These are phyloP conservation scores for Automeris io DNA, from an alignment of 2,888 invertebrate genomes.

Conservation along the genomic window DNA sequence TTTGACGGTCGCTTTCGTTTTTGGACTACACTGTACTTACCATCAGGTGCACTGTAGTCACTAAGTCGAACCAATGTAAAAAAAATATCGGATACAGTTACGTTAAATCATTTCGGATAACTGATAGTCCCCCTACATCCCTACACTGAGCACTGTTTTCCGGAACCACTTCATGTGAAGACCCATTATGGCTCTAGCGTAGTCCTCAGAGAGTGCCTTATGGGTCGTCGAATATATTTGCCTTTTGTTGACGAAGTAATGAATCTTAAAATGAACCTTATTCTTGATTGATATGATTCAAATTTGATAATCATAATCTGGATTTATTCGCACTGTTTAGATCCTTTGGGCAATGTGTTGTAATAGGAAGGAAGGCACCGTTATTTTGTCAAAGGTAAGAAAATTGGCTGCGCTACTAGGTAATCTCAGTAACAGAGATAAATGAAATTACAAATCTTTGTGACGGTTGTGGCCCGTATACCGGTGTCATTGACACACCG, in stretches of 20 bases:
- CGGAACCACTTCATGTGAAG: conserved; percentile 31
- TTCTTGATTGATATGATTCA: conserved; percentile 53
- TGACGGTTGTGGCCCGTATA: no score
- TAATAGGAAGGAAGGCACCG: conserved; percentile 61
- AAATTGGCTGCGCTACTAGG: conserved; percentile 73
- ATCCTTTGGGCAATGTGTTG: conserved; percentile 74
- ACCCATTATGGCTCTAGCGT: conserved; percentile 54
- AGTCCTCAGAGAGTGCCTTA: conserved; percentile 48
- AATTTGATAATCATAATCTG: conserved; percentile 33
- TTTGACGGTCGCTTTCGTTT: no score
- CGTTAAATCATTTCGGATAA: no score
- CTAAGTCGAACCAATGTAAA: no score
- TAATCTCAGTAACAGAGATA: conserved; percentile 53
- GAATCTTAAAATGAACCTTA: conserved; percentile 53
- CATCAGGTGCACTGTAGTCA: no score
- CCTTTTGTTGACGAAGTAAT: conserved; percentile 32
- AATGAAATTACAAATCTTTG: conserved; percentile 47
- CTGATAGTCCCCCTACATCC: no score
- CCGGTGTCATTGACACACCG: no score
- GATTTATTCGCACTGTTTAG: conserved; percentile 60
- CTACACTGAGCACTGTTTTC: no score
- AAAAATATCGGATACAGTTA: no score
- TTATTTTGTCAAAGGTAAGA: conserved; percentile 77
- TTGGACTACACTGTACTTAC: no score
- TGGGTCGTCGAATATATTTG: conserved; percentile 37